phyloP scores from a whole-genome alignment of 2,797 vertebrate species.

The Sitta carolinensis region DNA sequence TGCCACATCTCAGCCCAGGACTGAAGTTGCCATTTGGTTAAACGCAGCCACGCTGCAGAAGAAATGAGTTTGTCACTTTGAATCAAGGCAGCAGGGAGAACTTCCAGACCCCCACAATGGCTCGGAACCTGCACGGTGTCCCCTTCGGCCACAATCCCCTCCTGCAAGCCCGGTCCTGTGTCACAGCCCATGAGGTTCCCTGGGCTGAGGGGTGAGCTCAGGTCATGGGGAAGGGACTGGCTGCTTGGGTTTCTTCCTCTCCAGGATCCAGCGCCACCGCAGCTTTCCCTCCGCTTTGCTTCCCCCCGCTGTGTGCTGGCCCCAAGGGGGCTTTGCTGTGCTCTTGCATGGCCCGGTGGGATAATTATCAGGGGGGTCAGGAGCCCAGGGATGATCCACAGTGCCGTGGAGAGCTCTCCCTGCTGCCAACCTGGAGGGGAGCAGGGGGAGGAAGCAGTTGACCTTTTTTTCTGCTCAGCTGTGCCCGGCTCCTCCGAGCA shows the following conservation, averaged over 20 bases:
- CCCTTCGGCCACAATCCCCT: not conserved
- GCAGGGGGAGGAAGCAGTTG: not conserved
- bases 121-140: not conserved
- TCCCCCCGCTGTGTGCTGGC: not conserved
- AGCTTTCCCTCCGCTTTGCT: not conserved
- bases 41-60: not conserved
- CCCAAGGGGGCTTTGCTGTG: not conserved
- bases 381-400: not conserved
- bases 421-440: not conserved
- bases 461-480: slow-evolving; percentile 1
- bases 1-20: not conserved
- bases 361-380: not conserved
- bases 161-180: not conserved
- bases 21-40: not conserved
- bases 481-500: not conserved
- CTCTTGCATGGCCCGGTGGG: not conserved
- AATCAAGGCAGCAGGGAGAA: not conserved
- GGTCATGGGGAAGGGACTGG: not conserved
- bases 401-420: not conserved
- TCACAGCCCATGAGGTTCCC: not conserved
- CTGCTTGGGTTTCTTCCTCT: not conserved
- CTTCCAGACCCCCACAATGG: not conserved
- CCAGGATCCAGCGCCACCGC: accelerated
- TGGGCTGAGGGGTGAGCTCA: not conserved
- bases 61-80: not conserved